Base-by-base conservation (phyloP, 2,888 invertebrate genomes). In the Itoplectis maculator region DNA sequence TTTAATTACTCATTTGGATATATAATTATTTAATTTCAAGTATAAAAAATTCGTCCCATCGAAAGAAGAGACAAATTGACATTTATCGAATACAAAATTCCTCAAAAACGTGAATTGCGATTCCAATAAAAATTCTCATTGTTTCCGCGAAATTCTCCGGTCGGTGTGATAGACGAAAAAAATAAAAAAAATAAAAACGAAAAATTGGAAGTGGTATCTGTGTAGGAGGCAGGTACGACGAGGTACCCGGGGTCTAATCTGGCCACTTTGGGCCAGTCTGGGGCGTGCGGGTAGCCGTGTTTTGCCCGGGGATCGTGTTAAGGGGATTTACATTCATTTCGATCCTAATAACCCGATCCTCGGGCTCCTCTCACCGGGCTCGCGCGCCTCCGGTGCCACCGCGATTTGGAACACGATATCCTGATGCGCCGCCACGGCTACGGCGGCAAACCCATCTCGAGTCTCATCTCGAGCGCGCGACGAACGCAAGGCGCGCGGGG, bases 301-400 rank as follows among this genome's bases (percentile, higher is more conserved):
- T 92, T 92, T 92, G 91, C 89, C 90, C 87, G 88, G 89, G 92
- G 92, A 92, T 92, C 92, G 91, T 92, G 92, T 92, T 92, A 92
- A 92, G 92, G 91, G 92, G 92, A 92, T 92, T 92, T 92, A 92
- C 92, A 92, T 92, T 92, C 91, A 92, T 92, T 92, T 92, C 90
- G 91, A 92, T 92, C 92, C 92, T 92, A 92, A 92, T 92, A 92
- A 92, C 92, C 92, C 90, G 92, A 91, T 90, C 91, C 91, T 90
- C 88, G 87, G 5, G 29, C 29, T 91, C 90, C 89, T 88, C 61
- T 66, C 51, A 49, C 49, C 45, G 45, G 18, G 42, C 79, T 35
- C 72, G 45, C 75, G 51, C 78, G 68, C 65, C 59, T 66, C 29
- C 7, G 51, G 73, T 65, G 66, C 75, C 73, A 81, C 86, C 88